A percentile compares a stretch with the other conserved stretches of the same genome.
Evolutionary conservation across 2,797 vertebrate genomes (phyloP).

Genomic region (Geotria australis): DNA sequence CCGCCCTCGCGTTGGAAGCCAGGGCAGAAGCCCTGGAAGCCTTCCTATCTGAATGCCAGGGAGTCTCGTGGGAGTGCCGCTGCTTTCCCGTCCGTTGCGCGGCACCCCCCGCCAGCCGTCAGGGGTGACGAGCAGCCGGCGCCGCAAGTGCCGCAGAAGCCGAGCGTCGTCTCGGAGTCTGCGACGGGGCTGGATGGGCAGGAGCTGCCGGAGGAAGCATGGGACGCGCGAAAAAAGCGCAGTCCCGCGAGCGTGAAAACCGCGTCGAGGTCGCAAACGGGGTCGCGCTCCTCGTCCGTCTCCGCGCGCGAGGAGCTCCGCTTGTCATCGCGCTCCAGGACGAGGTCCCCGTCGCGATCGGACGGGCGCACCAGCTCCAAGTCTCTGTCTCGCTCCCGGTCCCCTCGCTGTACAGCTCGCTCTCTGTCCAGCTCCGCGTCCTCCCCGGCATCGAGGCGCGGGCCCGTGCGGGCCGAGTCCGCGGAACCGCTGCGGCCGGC

Average conservation of each 20-base stretch:
- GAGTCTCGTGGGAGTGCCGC: too few relatives aligned
- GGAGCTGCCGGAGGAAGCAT: neutral
- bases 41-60: slow-evolving; percentile 32
- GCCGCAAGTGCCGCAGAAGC: neutral
- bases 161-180: neutral
- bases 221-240: neutral
- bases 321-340: neutral
- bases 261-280: neutral
- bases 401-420: too few relatives aligned
- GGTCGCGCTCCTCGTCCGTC: neutral
- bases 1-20: slow-evolving; percentile 93
- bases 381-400: neutral
- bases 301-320: too few relatives aligned
- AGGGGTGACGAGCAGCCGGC: too few relatives aligned
- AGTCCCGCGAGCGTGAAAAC: neutral
- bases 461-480: too few relatives aligned
- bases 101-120: too few relatives aligned
- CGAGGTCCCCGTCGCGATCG: neutral
- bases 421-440: neutral
- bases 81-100: too few relatives aligned
- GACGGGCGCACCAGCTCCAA: neutral
- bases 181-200: too few relatives aligned
- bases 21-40: slow-evolving; percentile 89
- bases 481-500: too few relatives aligned
- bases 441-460: neutral